These are phyloP conservation scores for Steatornis caripensis DNA, from an alignment of 2,113 vertebrate genomes.

Conservation along the genomic window DNA sequence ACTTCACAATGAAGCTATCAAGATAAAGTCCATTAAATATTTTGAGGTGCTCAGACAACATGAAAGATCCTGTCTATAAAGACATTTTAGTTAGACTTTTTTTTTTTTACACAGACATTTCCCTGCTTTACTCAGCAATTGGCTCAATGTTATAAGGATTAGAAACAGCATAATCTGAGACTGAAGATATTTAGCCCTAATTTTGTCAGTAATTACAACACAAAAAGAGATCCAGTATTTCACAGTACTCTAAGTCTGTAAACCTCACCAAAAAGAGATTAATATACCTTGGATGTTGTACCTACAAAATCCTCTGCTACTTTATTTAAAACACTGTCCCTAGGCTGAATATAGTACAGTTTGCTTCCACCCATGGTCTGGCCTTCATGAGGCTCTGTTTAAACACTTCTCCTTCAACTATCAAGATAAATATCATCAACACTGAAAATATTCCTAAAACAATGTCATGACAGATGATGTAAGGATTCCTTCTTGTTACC, in stretches of 20 bases:
- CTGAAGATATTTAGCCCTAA: neutral
- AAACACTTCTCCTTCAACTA: neutral
- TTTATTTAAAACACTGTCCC: neutral
- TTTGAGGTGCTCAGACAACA: neutral
- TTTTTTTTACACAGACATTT: neutral
- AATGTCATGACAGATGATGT: neutral
- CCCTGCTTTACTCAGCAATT: neutral
- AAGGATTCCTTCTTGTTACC: neutral
- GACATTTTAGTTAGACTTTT: neutral
- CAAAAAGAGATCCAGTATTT: neutral
- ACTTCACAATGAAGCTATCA: neutral
- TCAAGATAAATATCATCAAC: neutral
- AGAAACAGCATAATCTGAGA: neutral
- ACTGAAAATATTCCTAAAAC: neutral
- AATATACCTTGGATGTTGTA: neutral
- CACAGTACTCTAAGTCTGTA: neutral
- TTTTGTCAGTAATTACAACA: neutral
- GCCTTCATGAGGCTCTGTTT: neutral
- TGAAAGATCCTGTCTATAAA: neutral
- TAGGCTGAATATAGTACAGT: neutral
- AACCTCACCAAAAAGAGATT: neutral
- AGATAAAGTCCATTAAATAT: neutral
- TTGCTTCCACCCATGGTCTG: neutral
- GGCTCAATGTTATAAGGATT: neutral
- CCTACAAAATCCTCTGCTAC: neutral